Evolutionary conservation across 2,797 vertebrate species (phyloP), one percentile per base, ranked within the genome.

Genomic region (Hirundo rustica): DNA sequence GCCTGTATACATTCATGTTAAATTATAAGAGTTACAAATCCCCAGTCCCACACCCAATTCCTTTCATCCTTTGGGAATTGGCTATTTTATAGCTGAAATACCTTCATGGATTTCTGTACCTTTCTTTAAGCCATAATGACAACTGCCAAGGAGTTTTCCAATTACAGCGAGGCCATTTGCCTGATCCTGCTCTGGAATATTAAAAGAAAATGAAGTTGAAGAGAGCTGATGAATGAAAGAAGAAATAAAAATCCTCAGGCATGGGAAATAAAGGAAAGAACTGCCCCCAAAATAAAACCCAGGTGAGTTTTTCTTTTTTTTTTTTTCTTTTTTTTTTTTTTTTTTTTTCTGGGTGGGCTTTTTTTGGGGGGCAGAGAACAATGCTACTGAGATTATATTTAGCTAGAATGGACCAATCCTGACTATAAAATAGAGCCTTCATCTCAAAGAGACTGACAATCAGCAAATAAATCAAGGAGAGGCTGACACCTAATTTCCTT

Each of bases 101-200:
- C 6, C 15, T 66, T 15, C n/a, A 67, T 17, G 18, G 38, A 44
- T 42, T 88, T 89, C 65, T 57, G 26, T 29, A 30, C 10, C 8
- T 79, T 89, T 54, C 32, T 32, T 82, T 61, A 68, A 68, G 7
- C 38, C 44, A 44, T 29, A 68, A 50, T n/a, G 34, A 30, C 27
- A 76, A 4, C 25, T 65, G 26, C 18, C 38, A 79, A 25, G 8
- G 17, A 64, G 20, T 57, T 88, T 55, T n/a, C 23, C 47, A 44
- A 0, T 84, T 47, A 30, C 25, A 45, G 5, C 9, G 19, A 0
- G 0, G n/a, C 25, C 10, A 29, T 83, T 88, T 55, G 12, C 22
- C 32, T 64, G 8, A 51, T 61, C 17, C 38, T 84, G 10, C 22
- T 75, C 58, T 58, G 66, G 13, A 75, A 68, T 77, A 78, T 36